A percentile compares a stretch with the other conserved stretches of the same genome.
These are phyloP conservation scores for Drosophila multiciliata DNA, from an alignment of 2,888 invertebrate genomes.

Conservation along the genomic window DNA sequence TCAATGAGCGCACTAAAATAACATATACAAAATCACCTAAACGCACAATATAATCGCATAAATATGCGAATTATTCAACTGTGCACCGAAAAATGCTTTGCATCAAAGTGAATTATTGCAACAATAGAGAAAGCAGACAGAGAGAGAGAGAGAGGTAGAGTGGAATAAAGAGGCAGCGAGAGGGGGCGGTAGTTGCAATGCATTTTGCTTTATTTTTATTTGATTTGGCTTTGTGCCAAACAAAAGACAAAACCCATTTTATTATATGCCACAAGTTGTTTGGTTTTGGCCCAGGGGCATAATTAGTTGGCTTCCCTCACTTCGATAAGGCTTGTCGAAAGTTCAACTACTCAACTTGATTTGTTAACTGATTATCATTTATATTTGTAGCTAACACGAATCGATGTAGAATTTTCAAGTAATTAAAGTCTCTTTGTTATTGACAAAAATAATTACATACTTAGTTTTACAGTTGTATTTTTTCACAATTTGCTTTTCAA, in stretches of 20 bases:
- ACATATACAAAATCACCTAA: conserved; percentile 44
- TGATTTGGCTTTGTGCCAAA: conserved; percentile 47
- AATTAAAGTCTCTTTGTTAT: not conserved
- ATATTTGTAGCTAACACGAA: not conserved
- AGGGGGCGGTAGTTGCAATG: not conserved
- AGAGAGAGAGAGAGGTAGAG: not conserved
- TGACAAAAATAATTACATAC: not conserved
- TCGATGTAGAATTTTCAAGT: not conserved
- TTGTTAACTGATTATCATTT: conserved; percentile 41
- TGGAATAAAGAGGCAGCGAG: not conserved
- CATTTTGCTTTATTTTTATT: conserved; percentile 26
- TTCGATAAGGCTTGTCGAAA: conserved; percentile 51
- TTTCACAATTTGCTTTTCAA: conserved; percentile 2
- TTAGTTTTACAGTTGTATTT: not conserved
- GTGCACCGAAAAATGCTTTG: conserved; percentile 18
- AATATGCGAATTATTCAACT: conserved; percentile 68
- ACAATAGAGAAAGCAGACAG: not conserved
- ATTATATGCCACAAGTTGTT: conserved; percentile 56
- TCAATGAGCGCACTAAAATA: conserved; percentile 43
- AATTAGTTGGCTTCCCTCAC: conserved; percentile 17
- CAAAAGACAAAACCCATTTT: conserved; percentile 16
- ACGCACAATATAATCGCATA: conserved; percentile 49
- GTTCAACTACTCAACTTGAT: conserved; percentile 19
- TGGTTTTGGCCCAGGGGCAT: conserved; percentile 24
- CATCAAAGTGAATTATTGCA: conserved; percentile 34